Evolutionary conservation across 2,888 invertebrate species (phyloP), one percentile per base, ranked within the genome.

Genomic region (Onchidella celtica): DNA sequence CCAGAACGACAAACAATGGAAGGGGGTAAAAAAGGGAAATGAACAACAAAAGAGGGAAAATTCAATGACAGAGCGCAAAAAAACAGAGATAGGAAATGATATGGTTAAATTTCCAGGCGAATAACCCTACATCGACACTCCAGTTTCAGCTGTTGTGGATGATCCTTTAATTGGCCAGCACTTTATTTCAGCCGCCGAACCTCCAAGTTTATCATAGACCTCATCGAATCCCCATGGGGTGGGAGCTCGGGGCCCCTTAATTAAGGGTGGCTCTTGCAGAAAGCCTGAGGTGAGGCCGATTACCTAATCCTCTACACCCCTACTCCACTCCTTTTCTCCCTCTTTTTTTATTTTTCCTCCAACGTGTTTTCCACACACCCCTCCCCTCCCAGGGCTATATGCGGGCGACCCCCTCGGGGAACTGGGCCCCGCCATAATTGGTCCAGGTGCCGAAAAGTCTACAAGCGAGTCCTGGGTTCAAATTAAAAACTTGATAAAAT

Each of bases 401-500:
- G 1, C 14, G 24, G 3, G 17, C 27, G 11, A 24, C 36, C 24
- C 24, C 38, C 9, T 68, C 68, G 24, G 11, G 6, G 24, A 24
- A 27, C 68, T 27, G n/a, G 68, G 40, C 27, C 40, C 40, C 24
- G 27, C 2, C 27, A 11, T 68, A 68, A 68, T 68, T 38, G 40
- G 68, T 40, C 27, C 68, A 68, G 68, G 68, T 68, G 68, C 68
- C 68, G 24, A 14, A 0, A 17, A 24, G 68, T 38, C 68, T 68
- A 0, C n/a, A 27, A 14, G n/a, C 2, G n/a, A 36, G 38, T 24
- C n/a, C 14, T 38, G 38, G 68, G 2, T 2, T 40, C 68, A 36
- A 68, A 68, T 38, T 68, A 38, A 66, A 66, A 66, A 36, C 38
- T 36, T 66, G 66, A 66, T 36, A 66, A 66, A 34, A 66, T 36